phyloP scores from a whole-genome alignment of 2,113 vertebrate genomes.

The Laterallus jamaicensis region DNA sequence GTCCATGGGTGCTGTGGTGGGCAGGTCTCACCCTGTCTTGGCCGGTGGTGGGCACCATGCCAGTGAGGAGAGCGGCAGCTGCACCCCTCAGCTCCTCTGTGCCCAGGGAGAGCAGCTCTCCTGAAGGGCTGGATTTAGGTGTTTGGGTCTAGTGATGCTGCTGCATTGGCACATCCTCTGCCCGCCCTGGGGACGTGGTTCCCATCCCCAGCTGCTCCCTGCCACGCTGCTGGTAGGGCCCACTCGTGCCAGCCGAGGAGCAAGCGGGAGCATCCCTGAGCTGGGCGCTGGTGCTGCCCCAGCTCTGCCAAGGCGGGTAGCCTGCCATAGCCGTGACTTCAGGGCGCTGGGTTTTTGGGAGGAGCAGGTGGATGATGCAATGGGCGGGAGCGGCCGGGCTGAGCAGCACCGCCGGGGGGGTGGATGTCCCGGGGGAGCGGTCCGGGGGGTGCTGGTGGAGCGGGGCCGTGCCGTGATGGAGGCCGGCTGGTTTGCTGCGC shows the following conservation, averaged over 20 bases:
- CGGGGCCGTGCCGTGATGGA: background rate
- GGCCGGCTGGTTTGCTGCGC: background rate
- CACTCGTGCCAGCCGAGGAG: rapidly evolving
- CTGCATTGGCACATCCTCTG: rapidly evolving
- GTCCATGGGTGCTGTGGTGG: rapidly evolving
- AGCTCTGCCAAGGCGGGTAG: background rate
- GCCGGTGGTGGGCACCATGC: background rate
- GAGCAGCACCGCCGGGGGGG: background rate
- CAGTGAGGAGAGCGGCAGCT: rapidly evolving
- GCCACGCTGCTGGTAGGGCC: background rate
- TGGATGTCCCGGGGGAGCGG: background rate
- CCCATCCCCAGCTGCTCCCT: background rate
- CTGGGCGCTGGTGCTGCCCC: background rate
- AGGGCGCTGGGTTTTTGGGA: background rate
- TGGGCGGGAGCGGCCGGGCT: background rate
- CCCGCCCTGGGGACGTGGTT: rapidly evolving
- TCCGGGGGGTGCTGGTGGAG: background rate
- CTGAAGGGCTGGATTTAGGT: background rate
- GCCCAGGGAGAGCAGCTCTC: background rate
- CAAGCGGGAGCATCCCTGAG: background rate
- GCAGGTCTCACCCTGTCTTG: background rate
- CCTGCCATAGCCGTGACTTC: background rate
- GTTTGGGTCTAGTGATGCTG: rapidly evolving
- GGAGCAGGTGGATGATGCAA: background rate
- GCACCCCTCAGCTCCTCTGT: rapidly evolving